phyloP scores from a whole-genome alignment of 2,797 vertebrate species.

The Galago senegalensis region DNA sequence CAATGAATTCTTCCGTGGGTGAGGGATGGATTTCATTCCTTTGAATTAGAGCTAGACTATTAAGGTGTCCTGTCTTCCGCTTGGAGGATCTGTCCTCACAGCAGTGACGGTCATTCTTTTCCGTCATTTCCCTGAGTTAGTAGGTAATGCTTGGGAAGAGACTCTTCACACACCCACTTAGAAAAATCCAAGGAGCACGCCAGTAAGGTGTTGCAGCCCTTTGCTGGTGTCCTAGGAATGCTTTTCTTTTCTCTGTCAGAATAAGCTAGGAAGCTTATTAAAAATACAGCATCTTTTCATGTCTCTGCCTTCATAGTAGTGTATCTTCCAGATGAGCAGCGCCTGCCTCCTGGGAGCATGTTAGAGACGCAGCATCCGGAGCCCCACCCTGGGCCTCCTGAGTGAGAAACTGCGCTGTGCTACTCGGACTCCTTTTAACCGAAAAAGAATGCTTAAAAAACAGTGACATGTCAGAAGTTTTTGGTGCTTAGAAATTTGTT shows the following conservation, averaged over 20 bases:
- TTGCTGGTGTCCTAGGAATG: not conserved
- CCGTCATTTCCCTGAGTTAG: not conserved
- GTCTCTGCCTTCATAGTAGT: not conserved
- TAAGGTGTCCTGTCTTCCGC: not conserved
- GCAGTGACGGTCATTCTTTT: not conserved
- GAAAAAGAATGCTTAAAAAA: not conserved
- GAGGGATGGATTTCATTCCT: not conserved
- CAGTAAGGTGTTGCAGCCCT: not conserved
- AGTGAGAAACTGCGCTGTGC: not conserved
- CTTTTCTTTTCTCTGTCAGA: not conserved
- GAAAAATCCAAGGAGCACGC: not conserved
- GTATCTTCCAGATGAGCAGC: not conserved
- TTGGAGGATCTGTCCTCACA: not conserved
- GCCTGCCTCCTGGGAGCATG: not conserved
- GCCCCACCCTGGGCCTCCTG: not conserved
- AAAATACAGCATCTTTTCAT: not conserved
- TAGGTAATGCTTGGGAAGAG: not conserved
- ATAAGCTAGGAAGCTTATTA: no score
- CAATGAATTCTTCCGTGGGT: not conserved
- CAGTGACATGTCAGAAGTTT: constrained; percentile 4
- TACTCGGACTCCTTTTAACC: not conserved
- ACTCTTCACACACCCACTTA: not conserved
- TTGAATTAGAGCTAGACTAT: not conserved
- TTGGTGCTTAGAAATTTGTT: constrained; percentile 25
- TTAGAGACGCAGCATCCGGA: not conserved